Percentiles rank a stretch among this genome's conserved stretches.
phyloP scores from a whole-genome alignment of 2,797 vertebrate species.

The Pangasius djambal region DNA sequence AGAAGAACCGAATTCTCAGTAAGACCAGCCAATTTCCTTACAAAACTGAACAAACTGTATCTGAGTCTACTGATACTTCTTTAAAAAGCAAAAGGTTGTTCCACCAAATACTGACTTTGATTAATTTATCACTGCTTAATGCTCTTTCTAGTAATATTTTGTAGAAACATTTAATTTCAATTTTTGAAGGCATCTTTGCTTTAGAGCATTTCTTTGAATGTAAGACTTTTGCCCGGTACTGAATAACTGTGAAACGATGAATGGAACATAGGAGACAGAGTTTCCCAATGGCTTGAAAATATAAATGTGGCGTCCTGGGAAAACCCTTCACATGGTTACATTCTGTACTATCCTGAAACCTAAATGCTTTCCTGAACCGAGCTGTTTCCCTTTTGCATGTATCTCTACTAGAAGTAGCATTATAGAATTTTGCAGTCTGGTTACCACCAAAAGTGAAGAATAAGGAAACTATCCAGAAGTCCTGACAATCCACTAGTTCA shows the following conservation, averaged over 20 bases:
- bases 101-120: too few species aligned
- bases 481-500: background rate
- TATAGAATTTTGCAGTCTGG: background rate
- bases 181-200: background rate
- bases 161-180: too few species aligned
- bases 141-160: too few species aligned
- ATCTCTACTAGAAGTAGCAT: background rate
- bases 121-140: too few species aligned
- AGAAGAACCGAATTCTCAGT: too few species aligned
- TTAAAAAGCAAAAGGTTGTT: too few species aligned
- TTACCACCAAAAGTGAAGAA: background rate
- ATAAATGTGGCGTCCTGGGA: background rate
- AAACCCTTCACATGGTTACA: background rate
- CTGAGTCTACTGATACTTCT: too few species aligned
- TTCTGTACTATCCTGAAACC: background rate
- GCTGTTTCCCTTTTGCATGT: background rate
- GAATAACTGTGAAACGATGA: background rate
- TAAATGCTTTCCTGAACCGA: background rate
- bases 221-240: background rate
- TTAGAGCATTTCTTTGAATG: background rate
- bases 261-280: too few species aligned
- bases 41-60: too few species aligned
- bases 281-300: too few species aligned
- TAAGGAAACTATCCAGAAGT: background rate
- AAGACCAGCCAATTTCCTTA: too few species aligned